Evolutionary conservation across 2,888 invertebrate genomes (phyloP).

Genomic region (Leptura quadrifasciata): DNA sequence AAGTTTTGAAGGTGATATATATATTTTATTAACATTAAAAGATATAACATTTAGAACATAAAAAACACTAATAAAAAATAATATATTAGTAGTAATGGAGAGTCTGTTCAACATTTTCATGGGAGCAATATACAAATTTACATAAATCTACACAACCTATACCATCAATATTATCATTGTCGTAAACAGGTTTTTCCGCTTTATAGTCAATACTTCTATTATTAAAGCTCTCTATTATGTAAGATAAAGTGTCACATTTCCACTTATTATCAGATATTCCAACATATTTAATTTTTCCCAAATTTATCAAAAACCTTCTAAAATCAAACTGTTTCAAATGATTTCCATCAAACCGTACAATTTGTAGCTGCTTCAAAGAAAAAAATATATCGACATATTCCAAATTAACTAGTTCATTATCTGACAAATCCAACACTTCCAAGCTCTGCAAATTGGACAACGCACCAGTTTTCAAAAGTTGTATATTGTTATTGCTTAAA

Average conservation of each 20-base stretch:
- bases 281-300: slow-evolving; percentile 48
- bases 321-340: slow-evolving; percentile 54
- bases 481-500: slow-evolving; percentile 52
- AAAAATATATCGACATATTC: slow-evolving; percentile 53
- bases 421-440: slow-evolving; percentile 51
- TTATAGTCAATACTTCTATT: slow-evolving; percentile 48
- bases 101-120: slow-evolving; percentile 39
- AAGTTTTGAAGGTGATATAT: not conserved
- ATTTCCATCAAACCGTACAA: slow-evolving; percentile 55
- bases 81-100: slow-evolving; percentile 20
- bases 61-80: not conserved
- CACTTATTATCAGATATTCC: slow-evolving; percentile 57
- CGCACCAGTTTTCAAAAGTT: slow-evolving; percentile 52
- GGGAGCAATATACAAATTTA: slow-evolving; percentile 51
- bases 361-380: slow-evolving; percentile 46
- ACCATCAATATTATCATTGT: slow-evolving; percentile 55
- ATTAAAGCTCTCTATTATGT: slow-evolving; percentile 52
- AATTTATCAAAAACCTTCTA: slow-evolving; percentile 44
- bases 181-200: slow-evolving; percentile 38
- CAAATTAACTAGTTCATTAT: slow-evolving; percentile 52
- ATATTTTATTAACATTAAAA: not conserved
- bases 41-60: too few species aligned
- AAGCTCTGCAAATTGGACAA: slow-evolving; percentile 56
- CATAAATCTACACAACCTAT: slow-evolving; percentile 56
- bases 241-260: slow-evolving; percentile 55